These are phyloP conservation scores for Nomia melanderi DNA, from an alignment of 1,140 invertebrate genomes.

Conservation along the genomic window DNA sequence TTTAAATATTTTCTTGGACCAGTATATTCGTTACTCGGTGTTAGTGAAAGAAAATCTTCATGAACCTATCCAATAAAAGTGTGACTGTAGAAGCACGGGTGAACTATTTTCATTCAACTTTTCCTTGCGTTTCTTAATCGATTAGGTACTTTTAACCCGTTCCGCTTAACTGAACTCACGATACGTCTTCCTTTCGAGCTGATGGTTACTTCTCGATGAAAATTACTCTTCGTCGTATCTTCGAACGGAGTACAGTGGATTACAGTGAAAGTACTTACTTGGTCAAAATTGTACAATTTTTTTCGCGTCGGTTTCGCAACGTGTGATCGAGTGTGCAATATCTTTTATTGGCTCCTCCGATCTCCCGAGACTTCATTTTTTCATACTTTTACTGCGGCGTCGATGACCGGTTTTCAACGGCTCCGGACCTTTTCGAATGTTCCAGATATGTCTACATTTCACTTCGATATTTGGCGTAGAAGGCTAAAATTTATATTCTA, in stretches of 20 bases:
- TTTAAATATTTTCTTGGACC: too few relatives aligned
- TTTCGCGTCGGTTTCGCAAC: background rate
- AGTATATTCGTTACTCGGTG: too few relatives aligned
- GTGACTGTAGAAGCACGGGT: too few relatives aligned
- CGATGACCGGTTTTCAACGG: background rate
- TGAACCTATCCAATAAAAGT: too few relatives aligned
- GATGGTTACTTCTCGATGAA: background rate
- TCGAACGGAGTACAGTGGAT: background rate
- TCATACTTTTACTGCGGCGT: background rate
- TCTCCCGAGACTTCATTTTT: background rate
- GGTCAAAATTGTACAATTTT: conserved; percentile 1
- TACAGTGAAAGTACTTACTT: conserved; percentile 17
- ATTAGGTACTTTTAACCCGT: too few relatives aligned
- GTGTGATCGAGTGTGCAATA: background rate
- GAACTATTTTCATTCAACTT: too few relatives aligned
- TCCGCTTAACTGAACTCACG: too few relatives aligned
- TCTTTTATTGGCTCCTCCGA: background rate
- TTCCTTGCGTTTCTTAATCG: background rate
- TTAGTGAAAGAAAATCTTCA: too few relatives aligned
- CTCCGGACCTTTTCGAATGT: background rate
- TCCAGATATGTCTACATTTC: background rate
- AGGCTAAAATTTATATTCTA: background rate
- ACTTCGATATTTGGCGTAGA: background rate
- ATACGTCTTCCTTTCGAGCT: too few relatives aligned
- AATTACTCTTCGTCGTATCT: background rate